Evolutionary conservation across 2,888 invertebrate genomes (phyloP).

Genomic region (Cyrtodaria siliqua): DNA sequence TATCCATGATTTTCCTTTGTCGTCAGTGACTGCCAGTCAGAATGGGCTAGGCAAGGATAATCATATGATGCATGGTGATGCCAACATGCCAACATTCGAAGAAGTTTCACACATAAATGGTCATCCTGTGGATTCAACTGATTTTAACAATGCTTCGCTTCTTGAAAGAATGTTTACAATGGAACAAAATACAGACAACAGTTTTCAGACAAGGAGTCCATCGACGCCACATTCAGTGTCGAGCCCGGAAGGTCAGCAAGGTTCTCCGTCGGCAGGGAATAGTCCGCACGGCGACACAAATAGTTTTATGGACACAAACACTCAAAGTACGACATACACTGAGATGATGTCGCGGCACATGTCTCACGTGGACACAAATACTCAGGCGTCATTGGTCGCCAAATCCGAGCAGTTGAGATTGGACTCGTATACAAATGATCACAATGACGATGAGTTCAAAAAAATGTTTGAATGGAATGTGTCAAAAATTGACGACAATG

Average conservation of each 20-base stretch:
- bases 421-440: conserved; percentile 59
- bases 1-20: background rate
- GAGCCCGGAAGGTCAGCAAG: conserved; percentile 57
- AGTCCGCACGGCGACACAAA: conserved; percentile 48
- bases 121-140: conserved; percentile 28
- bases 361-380: conserved; percentile 61
- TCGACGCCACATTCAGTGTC: conserved; percentile 42
- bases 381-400: conserved; percentile 75
- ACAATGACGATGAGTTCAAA: conserved; percentile 16
- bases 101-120: conserved; percentile 13
- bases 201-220: conserved; percentile 43
- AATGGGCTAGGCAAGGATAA: background rate
- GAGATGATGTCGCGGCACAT: conserved; percentile 7
- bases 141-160: conserved; percentile 46
- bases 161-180: conserved; percentile 55
- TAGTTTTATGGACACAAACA: conserved; percentile 45
- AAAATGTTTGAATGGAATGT: conserved; percentile 52
- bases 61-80: background rate
- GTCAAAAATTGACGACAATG: conserved; percentile 52
- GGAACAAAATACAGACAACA: conserved; percentile 37
- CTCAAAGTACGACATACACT: conserved; percentile 10
- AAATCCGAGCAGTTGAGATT: conserved; percentile 73
- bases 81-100: conserved; percentile 38
- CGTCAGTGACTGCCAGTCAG: background rate
- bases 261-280: conserved; percentile 54